Base-by-base conservation (phyloP, 2,113 vertebrate genomes). In the Percina caprodes region DNA sequence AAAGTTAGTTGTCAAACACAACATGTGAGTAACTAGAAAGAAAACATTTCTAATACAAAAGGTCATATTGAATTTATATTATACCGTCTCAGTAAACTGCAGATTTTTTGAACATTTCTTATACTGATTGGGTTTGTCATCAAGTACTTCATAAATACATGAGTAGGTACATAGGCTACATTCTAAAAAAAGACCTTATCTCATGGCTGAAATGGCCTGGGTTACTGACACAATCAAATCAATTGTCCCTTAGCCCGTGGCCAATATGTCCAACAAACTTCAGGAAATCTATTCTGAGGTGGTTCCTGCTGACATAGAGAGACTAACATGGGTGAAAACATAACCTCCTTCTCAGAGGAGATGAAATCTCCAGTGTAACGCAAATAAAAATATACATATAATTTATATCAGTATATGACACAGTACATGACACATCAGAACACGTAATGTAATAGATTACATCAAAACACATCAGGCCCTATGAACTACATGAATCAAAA, bases 401-500 rank as follows among this genome's bases (percentile, higher is more conserved):
- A 30, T 85, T 80, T 68, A 75, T 66, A 73, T 80, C 52, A 42
- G n/a, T 49, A 6, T 56, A 39, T 74, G 85, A 76, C 84, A 85
- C 54, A 5, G n/a, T 49, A 6, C 56, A 39, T 74, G 85, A 76
- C 84, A 85, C 58, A 5, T 33, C 60, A 49, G 71, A 23, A 65
- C 59, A 61, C 18, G 33, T 78, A 82, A 89, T 48, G 51, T 55
- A 21, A 76, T 75, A 48, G 9, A 70, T 74, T 11, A 84, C 45
- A 79, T 54, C 16, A 63, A 59, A 77, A 73, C 74, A 82, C 74
- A 77, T 73, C 45, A 82, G 51, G 45, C 51, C 23, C 6, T 79
- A 88, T 89, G 61, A 90, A 78, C 52, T 49, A 56, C 80, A 88
- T 88, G 16, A 79, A 69, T 88, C 86, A 71, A 13, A 46, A 39